Evolutionary conservation across 23 tunicate species (phyloP).

Genomic region (Aplidium turbinatum): DNA sequence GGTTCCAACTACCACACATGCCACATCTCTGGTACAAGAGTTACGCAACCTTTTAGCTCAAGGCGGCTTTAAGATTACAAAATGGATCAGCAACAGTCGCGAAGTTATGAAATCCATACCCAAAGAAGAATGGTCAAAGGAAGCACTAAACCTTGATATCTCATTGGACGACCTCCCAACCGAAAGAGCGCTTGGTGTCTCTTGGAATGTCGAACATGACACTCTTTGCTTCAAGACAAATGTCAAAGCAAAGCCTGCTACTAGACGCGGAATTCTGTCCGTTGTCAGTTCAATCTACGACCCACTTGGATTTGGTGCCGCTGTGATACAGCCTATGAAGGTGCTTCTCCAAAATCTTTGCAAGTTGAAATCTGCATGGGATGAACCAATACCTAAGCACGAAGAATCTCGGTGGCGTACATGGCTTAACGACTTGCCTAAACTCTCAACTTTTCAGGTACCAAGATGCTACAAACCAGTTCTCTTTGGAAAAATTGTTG

Average conservation of each 20-base stretch:
- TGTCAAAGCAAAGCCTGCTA: not conserved
- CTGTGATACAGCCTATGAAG: slow-evolving; percentile 47
- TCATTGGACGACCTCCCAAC: slow-evolving; percentile 9
- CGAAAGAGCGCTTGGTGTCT: slow-evolving; percentile 48
- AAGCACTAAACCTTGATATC: not conserved
- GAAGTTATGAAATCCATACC: slow-evolving; percentile 32
- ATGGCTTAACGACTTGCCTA: slow-evolving; percentile 23
- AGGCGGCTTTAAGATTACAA: slow-evolving; percentile 44
- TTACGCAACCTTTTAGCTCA: not conserved
- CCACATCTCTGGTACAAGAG: slow-evolving; percentile 27
- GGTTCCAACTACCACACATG: slow-evolving; percentile 5
- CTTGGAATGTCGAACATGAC: slow-evolving; percentile 55
- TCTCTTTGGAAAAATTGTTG: slow-evolving; percentile 3
- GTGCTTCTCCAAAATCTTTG: slow-evolving; percentile 34
- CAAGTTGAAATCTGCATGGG: slow-evolving; percentile 30
- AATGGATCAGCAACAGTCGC: slow-evolving; percentile 47
- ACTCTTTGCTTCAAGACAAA: slow-evolving; percentile 24
- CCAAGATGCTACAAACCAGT: slow-evolving; percentile 45
- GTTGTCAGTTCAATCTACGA: slow-evolving; percentile 37
- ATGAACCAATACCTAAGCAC: slow-evolving; percentile 24
- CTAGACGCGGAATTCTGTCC: slow-evolving; percentile 33
- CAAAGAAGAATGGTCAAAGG: slow-evolving; percentile 31
- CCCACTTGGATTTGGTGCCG: slow-evolving; percentile 47
- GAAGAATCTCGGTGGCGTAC: not conserved
- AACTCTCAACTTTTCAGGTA: slow-evolving; percentile 7